These are phyloP conservation scores for Chloroceryle aenea DNA, from an alignment of 2,113 vertebrate species.

Conservation along the genomic window DNA sequence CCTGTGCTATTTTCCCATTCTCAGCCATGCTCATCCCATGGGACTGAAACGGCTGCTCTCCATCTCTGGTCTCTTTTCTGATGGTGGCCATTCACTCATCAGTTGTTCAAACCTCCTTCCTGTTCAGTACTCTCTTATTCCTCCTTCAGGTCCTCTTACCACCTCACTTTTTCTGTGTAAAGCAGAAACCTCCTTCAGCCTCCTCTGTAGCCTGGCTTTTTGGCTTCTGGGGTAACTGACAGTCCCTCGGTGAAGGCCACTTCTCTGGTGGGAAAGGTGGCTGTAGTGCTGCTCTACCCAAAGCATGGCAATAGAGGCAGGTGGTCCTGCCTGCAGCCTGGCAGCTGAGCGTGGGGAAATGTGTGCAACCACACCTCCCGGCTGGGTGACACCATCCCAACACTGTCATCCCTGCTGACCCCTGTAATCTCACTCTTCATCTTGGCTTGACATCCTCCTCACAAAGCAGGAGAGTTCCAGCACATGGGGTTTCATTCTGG, in stretches of 20 bases:
- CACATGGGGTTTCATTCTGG: background rate
- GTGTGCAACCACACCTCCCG: background rate
- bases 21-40: background rate
- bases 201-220: background rate
- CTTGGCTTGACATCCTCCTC: background rate
- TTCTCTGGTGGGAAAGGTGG: background rate
- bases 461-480: background rate
- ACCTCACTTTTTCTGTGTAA: background rate
- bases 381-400: background rate
- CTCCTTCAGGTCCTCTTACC: background rate
- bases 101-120: background rate
- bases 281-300: rapidly evolving
- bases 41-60: background rate
- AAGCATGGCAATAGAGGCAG: background rate
- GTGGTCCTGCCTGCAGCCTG: background rate
- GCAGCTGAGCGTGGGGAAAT: background rate
- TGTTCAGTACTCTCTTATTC: background rate
- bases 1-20: background rate
- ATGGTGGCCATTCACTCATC: background rate
- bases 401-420: background rate
- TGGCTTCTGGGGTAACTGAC: background rate
- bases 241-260: background rate
- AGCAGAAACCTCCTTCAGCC: background rate
- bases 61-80: background rate
- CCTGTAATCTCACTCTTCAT: background rate